These are phyloP conservation scores for Podarcis cretensis DNA, from an alignment of 2,113 vertebrate genomes.

Conservation along the genomic window DNA sequence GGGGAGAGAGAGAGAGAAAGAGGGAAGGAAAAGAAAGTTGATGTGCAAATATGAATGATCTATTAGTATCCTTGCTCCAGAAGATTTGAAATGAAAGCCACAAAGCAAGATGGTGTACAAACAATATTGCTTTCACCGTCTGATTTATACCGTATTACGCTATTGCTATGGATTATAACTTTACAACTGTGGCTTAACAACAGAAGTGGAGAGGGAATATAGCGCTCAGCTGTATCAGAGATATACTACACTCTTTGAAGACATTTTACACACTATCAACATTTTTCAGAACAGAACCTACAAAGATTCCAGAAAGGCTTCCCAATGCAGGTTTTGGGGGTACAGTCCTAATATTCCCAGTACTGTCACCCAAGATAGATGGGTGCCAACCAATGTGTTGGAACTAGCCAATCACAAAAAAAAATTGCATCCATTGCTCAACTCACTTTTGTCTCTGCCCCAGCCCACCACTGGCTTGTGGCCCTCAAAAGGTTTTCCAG, in stretches of 20 bases:
- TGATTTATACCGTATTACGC: conserved; percentile 61
- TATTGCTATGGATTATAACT: conserved; percentile 18
- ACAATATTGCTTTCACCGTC: conserved; percentile 48
- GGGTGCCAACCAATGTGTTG: too few species aligned
- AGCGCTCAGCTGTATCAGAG: neutral
- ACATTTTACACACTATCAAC: neutral
- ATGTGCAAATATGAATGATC: conserved; percentile 73
- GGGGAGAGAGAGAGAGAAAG: too few species aligned
- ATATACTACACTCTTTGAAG: neutral
- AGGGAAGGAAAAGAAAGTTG: conserved; percentile 49
- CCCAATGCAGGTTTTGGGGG: neutral
- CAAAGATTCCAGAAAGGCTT: neutral
- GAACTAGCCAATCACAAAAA: too few species aligned
- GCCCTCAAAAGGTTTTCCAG: too few species aligned
- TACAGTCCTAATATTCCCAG: neutral
- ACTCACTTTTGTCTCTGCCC: too few species aligned
- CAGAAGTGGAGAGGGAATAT: too few species aligned
- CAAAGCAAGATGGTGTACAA: conserved; percentile 63
- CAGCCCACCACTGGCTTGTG: too few species aligned
- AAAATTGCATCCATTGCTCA: too few species aligned
- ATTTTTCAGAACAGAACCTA: neutral
- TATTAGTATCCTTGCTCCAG: conserved; percentile 66
- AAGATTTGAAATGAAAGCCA: conserved; percentile 63
- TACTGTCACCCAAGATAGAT: too few species aligned
- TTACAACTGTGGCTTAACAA: conserved; percentile 54